Percentiles rank a stretch among this genome's conserved stretches.
These are phyloP conservation scores for Bryconaethiops microstoma DNA, from an alignment of 2,797 vertebrate genomes.

Conservation along the genomic window DNA sequence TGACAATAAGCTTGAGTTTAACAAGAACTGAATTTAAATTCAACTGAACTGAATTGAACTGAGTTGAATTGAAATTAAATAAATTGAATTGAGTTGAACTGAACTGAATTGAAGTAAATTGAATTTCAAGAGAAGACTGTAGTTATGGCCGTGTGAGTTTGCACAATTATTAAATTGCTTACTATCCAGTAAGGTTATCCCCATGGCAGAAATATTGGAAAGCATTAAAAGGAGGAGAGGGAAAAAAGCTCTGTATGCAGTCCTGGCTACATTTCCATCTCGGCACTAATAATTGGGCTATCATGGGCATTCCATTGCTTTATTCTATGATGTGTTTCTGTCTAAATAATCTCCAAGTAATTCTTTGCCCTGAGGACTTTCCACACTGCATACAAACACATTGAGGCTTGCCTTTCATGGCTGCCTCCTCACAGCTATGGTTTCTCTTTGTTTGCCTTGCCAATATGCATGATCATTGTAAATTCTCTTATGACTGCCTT, in stretches of 20 bases:
- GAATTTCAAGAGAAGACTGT: slow-evolving; percentile 3
- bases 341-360: slow-evolving; percentile 65
- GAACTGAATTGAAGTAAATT: too few species aligned
- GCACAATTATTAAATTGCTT: slow-evolving; percentile 37
- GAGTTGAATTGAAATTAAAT: background rate
- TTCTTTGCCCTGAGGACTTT: slow-evolving; percentile 52
- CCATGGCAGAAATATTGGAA: slow-evolving; percentile 62
- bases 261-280: slow-evolving; percentile 68
- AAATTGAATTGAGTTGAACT: too few species aligned
- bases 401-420: slow-evolving; percentile 61
- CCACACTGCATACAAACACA: slow-evolving; percentile 63
- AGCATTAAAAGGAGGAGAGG: slow-evolving; percentile 69
- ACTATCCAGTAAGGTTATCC: slow-evolving; percentile 44
- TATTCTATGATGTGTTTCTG: slow-evolving; percentile 70
- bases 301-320: slow-evolving; percentile 64
- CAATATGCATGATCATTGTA: slow-evolving; percentile 63
- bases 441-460: slow-evolving; percentile 59
- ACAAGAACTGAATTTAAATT: too few species aligned
- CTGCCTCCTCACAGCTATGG: slow-evolving; percentile 53
- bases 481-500: slow-evolving; percentile 65
- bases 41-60: too few species aligned
- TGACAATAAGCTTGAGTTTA: background rate
- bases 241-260: slow-evolving; percentile 69
- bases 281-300: slow-evolving; percentile 74
- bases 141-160: background rate